Conservation (phyloP, 2,113 vertebrate genomes). For the Pipa parva region DNA sequence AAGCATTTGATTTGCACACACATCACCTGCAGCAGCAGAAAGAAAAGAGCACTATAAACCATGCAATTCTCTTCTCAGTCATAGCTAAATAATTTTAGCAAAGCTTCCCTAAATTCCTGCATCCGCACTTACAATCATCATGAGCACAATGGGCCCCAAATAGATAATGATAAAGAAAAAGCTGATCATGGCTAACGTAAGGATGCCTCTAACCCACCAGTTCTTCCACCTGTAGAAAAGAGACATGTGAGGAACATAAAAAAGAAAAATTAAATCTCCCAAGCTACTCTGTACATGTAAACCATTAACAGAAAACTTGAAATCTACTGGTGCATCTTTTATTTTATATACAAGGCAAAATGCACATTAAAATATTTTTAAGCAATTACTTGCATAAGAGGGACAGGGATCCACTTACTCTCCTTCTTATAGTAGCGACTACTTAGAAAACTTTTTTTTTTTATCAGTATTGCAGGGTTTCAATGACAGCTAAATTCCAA, state of each 20-base stretch:
- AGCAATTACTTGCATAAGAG: too few species aligned
- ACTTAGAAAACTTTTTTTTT: too few species aligned
- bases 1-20: slow-evolving; percentile 98
- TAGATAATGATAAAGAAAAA: slow-evolving; percentile 99
- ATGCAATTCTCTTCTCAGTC: neutral
- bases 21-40: slow-evolving; percentile 75
- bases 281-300: too few species aligned
- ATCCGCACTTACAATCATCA: slow-evolving; percentile 88
- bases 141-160: slow-evolving; percentile 92
- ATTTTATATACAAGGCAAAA: too few species aligned
- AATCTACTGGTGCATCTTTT: too few species aligned
- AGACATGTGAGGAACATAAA: neutral
- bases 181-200: slow-evolving; percentile 93
- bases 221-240: slow-evolving; percentile 85
- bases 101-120: neutral
- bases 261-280: too few species aligned
- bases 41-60: neutral
- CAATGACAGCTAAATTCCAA: too few species aligned
- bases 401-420: too few species aligned
- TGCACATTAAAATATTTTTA: too few species aligned
- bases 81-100: neutral
- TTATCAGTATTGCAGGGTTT: too few species aligned
- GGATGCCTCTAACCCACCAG: slow-evolving; percentile 97
- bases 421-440: too few species aligned
- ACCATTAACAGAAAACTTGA: too few species aligned